Percentiles rank a stretch among this genome's conserved stretches.
phyloP scores from a whole-genome alignment of 1,140 invertebrate genomes.

The Sipha flava region DNA sequence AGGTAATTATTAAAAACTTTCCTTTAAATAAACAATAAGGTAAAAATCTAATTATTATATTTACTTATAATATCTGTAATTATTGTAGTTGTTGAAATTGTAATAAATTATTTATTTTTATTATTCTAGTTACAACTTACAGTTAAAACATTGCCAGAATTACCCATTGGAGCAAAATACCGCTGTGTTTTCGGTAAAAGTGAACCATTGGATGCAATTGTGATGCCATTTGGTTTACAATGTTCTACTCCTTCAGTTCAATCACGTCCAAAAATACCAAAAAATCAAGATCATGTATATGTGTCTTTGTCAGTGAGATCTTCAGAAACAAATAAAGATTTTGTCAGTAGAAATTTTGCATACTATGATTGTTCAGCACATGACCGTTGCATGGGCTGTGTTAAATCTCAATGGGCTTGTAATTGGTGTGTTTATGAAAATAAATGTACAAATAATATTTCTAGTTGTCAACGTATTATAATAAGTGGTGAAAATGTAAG shows the following conservation, averaged over 20 bases:
- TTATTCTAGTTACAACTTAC: constrained; percentile 61
- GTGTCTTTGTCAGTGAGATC: constrained; percentile 88
- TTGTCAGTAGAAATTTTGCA: constrained; percentile 85
- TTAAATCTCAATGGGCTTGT: constrained; percentile 80
- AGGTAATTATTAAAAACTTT: constrained; percentile 46
- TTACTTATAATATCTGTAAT: not conserved
- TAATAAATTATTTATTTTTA: constrained; percentile 36
- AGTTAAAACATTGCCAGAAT: constrained; percentile 79
- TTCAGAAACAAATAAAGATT: constrained; percentile 89
- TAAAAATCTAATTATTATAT: not conserved
- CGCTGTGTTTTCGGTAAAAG: constrained; percentile 84
- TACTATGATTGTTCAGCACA: constrained; percentile 90
- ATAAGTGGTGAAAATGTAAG: constrained; percentile 74
- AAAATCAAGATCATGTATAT: constrained; percentile 75
- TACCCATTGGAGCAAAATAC: constrained; percentile 82
- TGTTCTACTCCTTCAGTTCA: constrained; percentile 74
- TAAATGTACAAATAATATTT: constrained; percentile 80
- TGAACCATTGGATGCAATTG: constrained; percentile 75
- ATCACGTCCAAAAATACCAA: constrained; percentile 67
- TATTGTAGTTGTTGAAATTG: not conserved
- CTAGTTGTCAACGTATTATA: constrained; percentile 65
- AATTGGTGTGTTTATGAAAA: constrained; percentile 96
- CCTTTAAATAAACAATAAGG: not conserved
- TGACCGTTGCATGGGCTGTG: constrained; percentile 74
- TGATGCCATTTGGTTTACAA: constrained; percentile 67